phyloP scores from a whole-genome alignment of 2,888 invertebrate species.

The Coelogynopora nodosa region DNA sequence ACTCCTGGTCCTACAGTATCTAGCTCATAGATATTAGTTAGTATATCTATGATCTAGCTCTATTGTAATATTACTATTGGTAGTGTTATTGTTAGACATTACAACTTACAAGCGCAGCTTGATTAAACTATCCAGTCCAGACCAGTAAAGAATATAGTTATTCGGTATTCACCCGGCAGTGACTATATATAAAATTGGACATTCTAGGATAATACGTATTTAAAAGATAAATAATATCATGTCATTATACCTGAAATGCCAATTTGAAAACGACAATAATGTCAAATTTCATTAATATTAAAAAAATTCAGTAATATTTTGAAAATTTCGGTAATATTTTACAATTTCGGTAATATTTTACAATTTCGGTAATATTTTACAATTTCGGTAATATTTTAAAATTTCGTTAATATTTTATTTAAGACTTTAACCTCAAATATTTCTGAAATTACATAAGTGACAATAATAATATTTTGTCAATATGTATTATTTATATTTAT shows the following conservation, averaged over 20 bases:
- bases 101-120: not conserved
- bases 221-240: not conserved
- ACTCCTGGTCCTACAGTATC: not conserved
- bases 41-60: too few species aligned
- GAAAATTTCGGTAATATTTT: not conserved
- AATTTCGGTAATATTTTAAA: conserved; percentile 4
- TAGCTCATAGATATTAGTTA: too few species aligned
- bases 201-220: not conserved
- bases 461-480: conserved; percentile 26
- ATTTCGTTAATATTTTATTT: conserved; percentile 27
- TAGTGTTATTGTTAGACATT: not conserved
- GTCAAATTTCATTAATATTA: conserved; percentile 5
- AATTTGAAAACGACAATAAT: not conserved
- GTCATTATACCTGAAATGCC: not conserved
- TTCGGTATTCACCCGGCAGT: not conserved
- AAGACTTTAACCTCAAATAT: not conserved
- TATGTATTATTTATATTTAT: not conserved
- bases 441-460: conserved; percentile 20
- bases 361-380: not conserved
- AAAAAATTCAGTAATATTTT: not conserved
- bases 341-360: not conserved
- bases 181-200: not conserved
- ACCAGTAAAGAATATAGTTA: not conserved
- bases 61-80: not conserved
- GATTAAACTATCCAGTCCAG: not conserved